A percentile compares a stretch with the other conserved stretches of the same genome.
These are phyloP conservation scores for Albula goreensis DNA, from an alignment of 2,113 vertebrate genomes.

Conservation along the genomic window DNA sequence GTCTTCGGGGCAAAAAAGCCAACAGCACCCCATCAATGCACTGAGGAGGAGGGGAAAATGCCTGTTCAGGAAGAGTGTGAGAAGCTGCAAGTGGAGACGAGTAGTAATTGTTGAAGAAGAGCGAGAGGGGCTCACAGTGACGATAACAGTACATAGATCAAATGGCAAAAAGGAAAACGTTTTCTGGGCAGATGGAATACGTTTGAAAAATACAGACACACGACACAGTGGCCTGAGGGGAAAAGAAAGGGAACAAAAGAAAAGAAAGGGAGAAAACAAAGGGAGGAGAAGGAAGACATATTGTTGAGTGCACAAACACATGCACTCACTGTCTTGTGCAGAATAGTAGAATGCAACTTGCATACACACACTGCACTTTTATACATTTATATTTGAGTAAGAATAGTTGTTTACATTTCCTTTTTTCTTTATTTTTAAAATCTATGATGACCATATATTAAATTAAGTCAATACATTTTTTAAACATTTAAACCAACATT, in stretches of 20 bases:
- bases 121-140: not conserved
- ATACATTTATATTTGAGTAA: not conserved
- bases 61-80: slow-evolving; percentile 65
- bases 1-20: slow-evolving; percentile 25
- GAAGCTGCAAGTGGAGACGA: slow-evolving; percentile 48
- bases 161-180: not conserved
- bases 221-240: not conserved
- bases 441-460: not conserved
- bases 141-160: not conserved
- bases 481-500: not conserved
- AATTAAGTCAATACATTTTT: slow-evolving; percentile 16
- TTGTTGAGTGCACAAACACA: not conserved
- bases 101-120: slow-evolving; percentile 41
- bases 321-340: not conserved
- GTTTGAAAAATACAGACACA: not conserved
- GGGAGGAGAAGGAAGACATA: not conserved
- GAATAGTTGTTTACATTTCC: not conserved
- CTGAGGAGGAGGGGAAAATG: slow-evolving; percentile 50
- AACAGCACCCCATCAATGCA: not conserved
- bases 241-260: slow-evolving; percentile 19
- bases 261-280: slow-evolving; percentile 11
- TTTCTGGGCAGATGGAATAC: not conserved
- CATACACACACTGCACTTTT: not conserved
- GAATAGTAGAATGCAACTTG: too few relatives aligned
- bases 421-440: too few relatives aligned